Evolutionary conservation across 2,888 invertebrate species (phyloP), one percentile per base, ranked within the genome.

Genomic region (Drosophila kanekoi): DNA sequence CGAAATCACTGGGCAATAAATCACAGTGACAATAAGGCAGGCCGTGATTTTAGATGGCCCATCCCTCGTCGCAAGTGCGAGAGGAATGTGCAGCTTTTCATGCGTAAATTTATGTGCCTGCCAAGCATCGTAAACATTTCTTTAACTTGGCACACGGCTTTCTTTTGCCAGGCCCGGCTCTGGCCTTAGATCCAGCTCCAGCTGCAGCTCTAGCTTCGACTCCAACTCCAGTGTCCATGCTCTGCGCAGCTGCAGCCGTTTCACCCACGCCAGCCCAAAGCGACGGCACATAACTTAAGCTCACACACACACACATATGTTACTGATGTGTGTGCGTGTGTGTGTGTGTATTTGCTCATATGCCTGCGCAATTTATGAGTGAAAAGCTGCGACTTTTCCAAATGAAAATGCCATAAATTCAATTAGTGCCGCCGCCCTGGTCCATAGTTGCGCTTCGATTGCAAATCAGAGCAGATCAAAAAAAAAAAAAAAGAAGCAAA

Each of bases 51-150:
- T 40, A n/a, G 47, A 20, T 48, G 18, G 73, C 51, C 57, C 68
- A 76, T 40, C 77, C 77, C 77, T 77, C 51, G 41, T 54, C 10
- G 65, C 49, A 48, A 32, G 49, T 69, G 60, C 53, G 54, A 51
- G 43, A 58, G 78, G 74, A 70, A 77, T 74, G 73, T 56, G 57
- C 66, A 77, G 77, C 83, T 80, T 84, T 84, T 87, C 88, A 83
- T 89, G 87, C 87, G 89, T 79, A 89, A 88, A 88, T 88, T 89
- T 89, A 88, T 88, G 85, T 83, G 81, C 79, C 79, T 87, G 84
- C 72, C 77, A 71, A 74, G 72, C 75, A 68, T 87, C 87, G 87
- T 89, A 89, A 88, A 88, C 90, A 87, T 87, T 84, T 87, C 82
- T 86, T 64, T 67, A 67, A 60, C 53, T 69, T 73, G 74, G 73